phyloP scores from a whole-genome alignment of 2,113 vertebrate genomes.

The Mobula birostris region DNA sequence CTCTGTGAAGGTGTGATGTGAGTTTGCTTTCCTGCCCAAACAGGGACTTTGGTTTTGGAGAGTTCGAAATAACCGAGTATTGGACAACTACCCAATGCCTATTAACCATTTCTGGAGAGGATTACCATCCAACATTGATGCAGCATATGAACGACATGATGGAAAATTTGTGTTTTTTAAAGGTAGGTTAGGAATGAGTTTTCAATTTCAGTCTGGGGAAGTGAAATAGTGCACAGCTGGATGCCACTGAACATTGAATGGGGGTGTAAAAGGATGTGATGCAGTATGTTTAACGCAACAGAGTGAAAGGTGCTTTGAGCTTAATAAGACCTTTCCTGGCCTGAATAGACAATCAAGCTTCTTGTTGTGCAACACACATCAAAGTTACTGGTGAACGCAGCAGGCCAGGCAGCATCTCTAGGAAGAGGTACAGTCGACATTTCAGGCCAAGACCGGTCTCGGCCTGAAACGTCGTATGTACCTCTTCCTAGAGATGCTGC shows the following conservation, averaged over 20 bases:
- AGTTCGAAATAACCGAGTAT: slow-evolving; percentile 80
- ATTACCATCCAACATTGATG: slow-evolving; percentile 77
- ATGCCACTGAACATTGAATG: too few species aligned
- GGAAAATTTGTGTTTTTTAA: slow-evolving; percentile 93
- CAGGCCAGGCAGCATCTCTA: too few species aligned
- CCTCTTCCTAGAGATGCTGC: too few species aligned
- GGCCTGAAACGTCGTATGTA: too few species aligned
- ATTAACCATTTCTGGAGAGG: slow-evolving; percentile 90
- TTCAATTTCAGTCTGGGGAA: background rate
- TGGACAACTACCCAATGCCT: slow-evolving; percentile 93
- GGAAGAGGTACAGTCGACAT: too few species aligned
- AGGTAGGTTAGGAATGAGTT: slow-evolving; percentile 60
- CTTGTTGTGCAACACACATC: too few species aligned
- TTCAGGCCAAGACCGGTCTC: too few species aligned
- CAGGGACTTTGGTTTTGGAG: slow-evolving; percentile 95
- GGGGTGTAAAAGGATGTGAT: too few species aligned
- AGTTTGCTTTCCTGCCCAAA: background rate
- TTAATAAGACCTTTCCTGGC: background rate
- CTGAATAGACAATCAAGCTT: background rate
- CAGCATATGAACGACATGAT: slow-evolving; percentile 85
- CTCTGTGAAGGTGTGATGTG: background rate
- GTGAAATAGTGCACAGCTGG: background rate
- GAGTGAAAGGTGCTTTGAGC: background rate
- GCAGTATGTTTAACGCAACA: background rate
- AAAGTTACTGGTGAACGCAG: too few species aligned